Percentiles rank a stretch among this genome's conserved stretches.
Evolutionary conservation across 2,888 invertebrate genomes (phyloP).

Genomic region (Orchesella flavescens): DNA sequence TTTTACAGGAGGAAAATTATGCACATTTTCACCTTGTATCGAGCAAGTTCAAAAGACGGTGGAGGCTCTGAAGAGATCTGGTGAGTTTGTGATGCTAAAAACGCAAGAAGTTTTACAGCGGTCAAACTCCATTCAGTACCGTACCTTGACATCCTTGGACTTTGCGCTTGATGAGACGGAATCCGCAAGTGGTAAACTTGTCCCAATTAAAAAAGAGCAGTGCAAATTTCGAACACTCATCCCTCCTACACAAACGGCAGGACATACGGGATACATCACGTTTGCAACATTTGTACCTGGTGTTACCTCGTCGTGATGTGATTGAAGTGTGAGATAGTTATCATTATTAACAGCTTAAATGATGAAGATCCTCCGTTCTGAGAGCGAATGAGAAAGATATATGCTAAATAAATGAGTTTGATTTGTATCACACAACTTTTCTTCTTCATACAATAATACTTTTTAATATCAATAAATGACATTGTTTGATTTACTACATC

Average conservation of each 20-base stretch:
- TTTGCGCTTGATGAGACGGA: conserved; percentile 59
- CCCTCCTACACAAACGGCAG: conserved; percentile 84
- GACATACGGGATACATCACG: conserved; percentile 97
- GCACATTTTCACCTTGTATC: conserved; percentile 99
- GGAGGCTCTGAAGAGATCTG: conserved; percentile 78
- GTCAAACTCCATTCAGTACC: conserved; percentile 82
- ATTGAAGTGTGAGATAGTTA: neutral
- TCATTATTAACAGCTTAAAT: neutral
- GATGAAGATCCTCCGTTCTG: too few relatives aligned
- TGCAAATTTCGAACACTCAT: conserved; percentile 80
- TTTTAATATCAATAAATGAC: conserved; percentile 9
- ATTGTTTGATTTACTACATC: neutral
- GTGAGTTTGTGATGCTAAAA: conserved; percentile 88
- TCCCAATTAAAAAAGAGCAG: conserved; percentile 68
- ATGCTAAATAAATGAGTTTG: too few relatives aligned
- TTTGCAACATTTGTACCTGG: conserved; percentile 88
- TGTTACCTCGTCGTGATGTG: conserved; percentile 23
- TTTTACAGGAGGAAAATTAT: conserved; percentile 87
- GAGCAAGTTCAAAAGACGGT: conserved; percentile 97
- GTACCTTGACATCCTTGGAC: conserved; percentile 74
- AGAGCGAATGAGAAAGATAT: too few relatives aligned
- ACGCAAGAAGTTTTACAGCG: conserved; percentile 91
- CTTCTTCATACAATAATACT: neutral
- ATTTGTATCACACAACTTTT: too few relatives aligned
- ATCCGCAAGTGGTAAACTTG: conserved; percentile 35